phyloP scores from a whole-genome alignment of 2,113 vertebrate genomes.

The Cyanistes caeruleus region DNA sequence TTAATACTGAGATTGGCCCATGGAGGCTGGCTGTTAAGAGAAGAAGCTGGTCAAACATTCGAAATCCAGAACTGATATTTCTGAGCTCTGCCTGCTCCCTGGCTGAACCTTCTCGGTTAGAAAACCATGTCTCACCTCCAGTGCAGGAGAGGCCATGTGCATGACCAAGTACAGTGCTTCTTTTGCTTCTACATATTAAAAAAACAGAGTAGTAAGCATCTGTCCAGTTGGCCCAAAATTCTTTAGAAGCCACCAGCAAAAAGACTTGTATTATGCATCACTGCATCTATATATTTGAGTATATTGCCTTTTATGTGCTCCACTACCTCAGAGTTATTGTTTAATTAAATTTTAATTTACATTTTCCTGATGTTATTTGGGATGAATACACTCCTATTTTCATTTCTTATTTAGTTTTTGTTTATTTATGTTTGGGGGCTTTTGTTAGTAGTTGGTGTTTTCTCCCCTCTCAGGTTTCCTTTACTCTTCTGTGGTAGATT shows the following conservation, averaged over 20 bases:
- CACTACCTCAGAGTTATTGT: neutral
- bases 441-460: neutral
- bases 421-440: neutral
- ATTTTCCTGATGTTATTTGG: neutral
- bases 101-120: neutral
- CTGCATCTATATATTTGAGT: neutral
- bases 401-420: neutral
- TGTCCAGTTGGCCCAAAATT: neutral
- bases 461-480: neutral
- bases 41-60: neutral
- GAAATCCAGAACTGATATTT: neutral
- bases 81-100: neutral
- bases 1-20: neutral
- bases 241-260: neutral
- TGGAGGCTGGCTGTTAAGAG: neutral
- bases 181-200: neutral
- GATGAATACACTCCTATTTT: neutral
- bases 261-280: neutral
- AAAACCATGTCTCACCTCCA: neutral
- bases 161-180: neutral
- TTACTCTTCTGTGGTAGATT: neutral
- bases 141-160: neutral
- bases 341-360: slow-evolving; percentile 19
- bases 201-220: neutral
- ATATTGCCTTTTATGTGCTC: neutral